A percentile compares a stretch with the other conserved stretches of the same genome.
These are phyloP conservation scores for Daktulosphaira vitifoliae DNA, from an alignment of 1,140 invertebrate species.

Conservation along the genomic window DNA sequence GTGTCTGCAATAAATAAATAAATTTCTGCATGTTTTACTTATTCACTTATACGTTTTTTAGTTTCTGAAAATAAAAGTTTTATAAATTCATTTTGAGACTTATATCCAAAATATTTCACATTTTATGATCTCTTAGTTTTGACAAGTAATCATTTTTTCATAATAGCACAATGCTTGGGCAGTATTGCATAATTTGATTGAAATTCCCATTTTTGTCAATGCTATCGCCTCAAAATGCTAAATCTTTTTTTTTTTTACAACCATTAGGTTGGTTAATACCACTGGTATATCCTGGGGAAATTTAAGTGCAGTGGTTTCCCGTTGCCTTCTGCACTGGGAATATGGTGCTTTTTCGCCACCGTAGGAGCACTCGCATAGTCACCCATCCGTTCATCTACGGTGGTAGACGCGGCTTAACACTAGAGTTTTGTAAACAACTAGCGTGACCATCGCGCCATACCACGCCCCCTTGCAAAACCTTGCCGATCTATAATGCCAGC, in stretches of 20 bases:
- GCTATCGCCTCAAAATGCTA: background rate
- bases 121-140: background rate
- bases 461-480: too few species aligned
- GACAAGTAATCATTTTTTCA: background rate
- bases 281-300: too few species aligned
- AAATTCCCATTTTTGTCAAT: background rate
- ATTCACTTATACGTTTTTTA: background rate
- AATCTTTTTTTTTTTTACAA: too few species aligned
- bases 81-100: slow-evolving; percentile 4
- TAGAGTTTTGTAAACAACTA: too few species aligned
- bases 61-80: background rate
- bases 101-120: background rate
- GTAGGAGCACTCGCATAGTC: too few species aligned
- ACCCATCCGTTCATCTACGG: too few species aligned
- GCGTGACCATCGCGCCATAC: too few species aligned
- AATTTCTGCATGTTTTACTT: background rate
- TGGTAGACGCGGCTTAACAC: too few species aligned
- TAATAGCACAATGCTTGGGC: background rate
- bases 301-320: too few species aligned
- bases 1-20: slow-evolving; percentile 1
- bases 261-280: too few species aligned
- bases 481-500: background rate
- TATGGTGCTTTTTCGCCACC: too few species aligned
- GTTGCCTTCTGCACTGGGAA: too few species aligned
- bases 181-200: background rate